Base-by-base conservation (phyloP, 2,797 vertebrate species). In the Eremophila alpestris region DNA sequence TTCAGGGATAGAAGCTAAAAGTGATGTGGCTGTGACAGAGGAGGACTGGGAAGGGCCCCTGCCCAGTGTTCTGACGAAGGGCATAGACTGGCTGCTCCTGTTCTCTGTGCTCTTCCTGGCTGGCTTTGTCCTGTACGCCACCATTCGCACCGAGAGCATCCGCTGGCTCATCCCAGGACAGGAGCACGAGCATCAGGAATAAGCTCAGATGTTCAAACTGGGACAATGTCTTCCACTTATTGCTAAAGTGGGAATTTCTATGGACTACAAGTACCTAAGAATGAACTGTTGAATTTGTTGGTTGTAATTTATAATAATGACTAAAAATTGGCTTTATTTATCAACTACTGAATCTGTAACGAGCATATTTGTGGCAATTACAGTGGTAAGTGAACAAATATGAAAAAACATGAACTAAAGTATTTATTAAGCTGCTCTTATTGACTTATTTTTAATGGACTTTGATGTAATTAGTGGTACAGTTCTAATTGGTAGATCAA, bases 171-270 rank as follows among this genome's bases (percentile, higher is more conserved):
- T 99, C 94, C 99, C 99, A 0, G 99, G 99, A 46, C 99, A 99
- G 21, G 99, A 99, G 88, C 99, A 99, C 3, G 99, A 99, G 20
- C 99, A 99, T 41, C 99, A 98, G 82, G 99, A 99, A 18, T 99
- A 95, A 98, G 20, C 67, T 1, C 13, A 26, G 49, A 4, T 26
- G n/a, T 55, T 88, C 49, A 51, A 69, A 24, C 2, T 19, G 46
- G 62, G 62, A 80, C 46, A 79, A 5, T 7, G 48, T n/a, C 11
- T 58, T 64, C 86, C 9, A 11, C 32, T 15, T 63, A 16, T 23
- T 51, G 55, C 23, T 52, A 9, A 87, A 89, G 65, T 5, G 19
- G 84, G 89, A 51, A 63, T 75, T 56, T 70, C 21, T 26, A 5
- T 6, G 40, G 87, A 83, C 81, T 83, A 8, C 13, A 75, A 38